phyloP scores from a whole-genome alignment of 2,113 vertebrate species.

The Carassius carassius region DNA sequence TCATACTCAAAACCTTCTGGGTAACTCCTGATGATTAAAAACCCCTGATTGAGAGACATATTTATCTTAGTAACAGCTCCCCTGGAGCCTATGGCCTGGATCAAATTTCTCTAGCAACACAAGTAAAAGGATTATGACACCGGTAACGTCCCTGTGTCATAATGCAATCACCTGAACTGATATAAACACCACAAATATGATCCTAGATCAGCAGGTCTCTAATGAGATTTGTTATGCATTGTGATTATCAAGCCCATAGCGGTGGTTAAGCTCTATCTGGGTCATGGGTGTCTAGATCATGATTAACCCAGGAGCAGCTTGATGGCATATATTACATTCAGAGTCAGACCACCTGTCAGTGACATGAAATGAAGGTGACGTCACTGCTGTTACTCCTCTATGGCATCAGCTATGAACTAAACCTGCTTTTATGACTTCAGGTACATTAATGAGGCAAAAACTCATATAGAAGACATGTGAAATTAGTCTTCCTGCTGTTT shows the following conservation, averaged over 20 bases:
- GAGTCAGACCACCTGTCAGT: slow-evolving; percentile 18
- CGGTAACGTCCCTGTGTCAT: slow-evolving; percentile 3
- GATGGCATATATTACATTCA: neutral
- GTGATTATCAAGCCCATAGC: slow-evolving; percentile 4
- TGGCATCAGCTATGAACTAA: neutral
- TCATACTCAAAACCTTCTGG: slow-evolving; percentile 18
- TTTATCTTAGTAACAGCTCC: neutral
- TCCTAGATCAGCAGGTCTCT: slow-evolving; percentile 18
- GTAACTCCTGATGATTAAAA: neutral
- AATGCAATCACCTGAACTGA: slow-evolving; percentile 1
- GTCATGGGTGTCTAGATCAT: slow-evolving; percentile 21
- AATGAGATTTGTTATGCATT: slow-evolving; percentile 33
- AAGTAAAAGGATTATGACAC: slow-evolving; percentile 30
- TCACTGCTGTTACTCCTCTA: neutral
- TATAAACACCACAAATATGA: slow-evolving; percentile 26
- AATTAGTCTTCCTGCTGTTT: neutral
- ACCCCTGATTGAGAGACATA: neutral
- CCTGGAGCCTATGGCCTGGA: neutral
- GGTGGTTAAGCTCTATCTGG: slow-evolving; percentile 18
- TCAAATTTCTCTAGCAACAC: neutral
- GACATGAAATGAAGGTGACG: neutral
- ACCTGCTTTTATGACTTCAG: neutral
- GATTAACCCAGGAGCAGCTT: slow-evolving; percentile 11
- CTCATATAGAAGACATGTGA: neutral
- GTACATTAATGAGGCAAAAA: neutral